Conservation (phyloP, 2,113 vertebrate species). For the Petaurus breviceps region DNA sequence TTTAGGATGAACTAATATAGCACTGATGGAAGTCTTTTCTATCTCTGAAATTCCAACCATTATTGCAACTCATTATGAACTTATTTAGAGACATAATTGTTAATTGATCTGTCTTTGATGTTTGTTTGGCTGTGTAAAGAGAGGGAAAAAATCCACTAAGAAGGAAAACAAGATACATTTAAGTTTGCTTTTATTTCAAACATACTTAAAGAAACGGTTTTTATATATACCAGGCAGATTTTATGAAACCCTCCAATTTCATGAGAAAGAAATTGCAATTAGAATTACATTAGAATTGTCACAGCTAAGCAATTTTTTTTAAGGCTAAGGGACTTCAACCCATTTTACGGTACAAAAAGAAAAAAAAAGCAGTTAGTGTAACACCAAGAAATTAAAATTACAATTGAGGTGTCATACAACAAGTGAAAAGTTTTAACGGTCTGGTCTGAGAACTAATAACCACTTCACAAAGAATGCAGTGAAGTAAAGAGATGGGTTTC, state of each 20-base stretch:
- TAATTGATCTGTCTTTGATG: constrained; percentile 14
- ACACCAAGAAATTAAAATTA: constrained; percentile 79
- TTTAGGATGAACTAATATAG: neutral
- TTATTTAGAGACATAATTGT: constrained; percentile 24
- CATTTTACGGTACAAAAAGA: constrained; percentile 74
- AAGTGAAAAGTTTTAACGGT: constrained; percentile 72
- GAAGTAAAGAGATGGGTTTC: constrained; percentile 63
- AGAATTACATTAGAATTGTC: constrained; percentile 78
- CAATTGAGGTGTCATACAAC: constrained; percentile 68
- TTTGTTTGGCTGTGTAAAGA: constrained; percentile 51
- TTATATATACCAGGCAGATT: constrained; percentile 71
- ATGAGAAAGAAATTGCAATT: constrained; percentile 72
- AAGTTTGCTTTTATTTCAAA: constrained; percentile 63
- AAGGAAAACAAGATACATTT: constrained; percentile 58
- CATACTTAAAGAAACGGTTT: constrained; percentile 61
- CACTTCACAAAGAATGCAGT: constrained; percentile 43
- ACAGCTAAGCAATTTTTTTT: constrained; percentile 77
- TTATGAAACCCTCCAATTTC: constrained; percentile 63
- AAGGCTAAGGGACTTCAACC: constrained; percentile 74
- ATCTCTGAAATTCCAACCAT: neutral
- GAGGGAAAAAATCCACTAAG: constrained; percentile 28
- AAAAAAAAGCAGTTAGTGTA: constrained; percentile 73
- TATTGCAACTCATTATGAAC: neutral
- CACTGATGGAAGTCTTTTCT: neutral
- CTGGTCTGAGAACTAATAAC: constrained; percentile 66